Evolutionary conservation across 2,797 vertebrate genomes (phyloP), one percentile per base, ranked within the genome.

Genomic region (Gorsachius magnificus): DNA sequence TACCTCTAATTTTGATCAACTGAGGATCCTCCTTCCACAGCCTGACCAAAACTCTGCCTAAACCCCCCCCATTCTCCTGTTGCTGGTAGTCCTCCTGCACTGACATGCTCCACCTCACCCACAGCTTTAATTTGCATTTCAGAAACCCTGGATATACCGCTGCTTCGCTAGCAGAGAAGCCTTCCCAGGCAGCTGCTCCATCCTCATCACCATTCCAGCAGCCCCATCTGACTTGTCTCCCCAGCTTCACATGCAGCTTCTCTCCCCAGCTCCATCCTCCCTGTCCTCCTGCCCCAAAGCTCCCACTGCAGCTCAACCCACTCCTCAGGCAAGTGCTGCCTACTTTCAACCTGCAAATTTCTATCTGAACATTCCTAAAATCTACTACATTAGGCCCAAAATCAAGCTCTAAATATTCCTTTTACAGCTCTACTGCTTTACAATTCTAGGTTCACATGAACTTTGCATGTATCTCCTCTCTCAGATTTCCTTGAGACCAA

Each of bases 181-280:
- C 66, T 48, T 51, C 35, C 50, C 33, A 38, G 35, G 35, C 53
- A 78, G 74, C 70, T 58, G 68, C 35, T 79, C 43, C 76, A 22
- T 36, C 61, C 66, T 58, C n/a, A 13, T 15, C 66, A 51, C 16
- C 17, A 1, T 43, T 68, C 63, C 48, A 61, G 38, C 53, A 75
- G 53, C 53, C 54, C 51, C 48, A 31, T 11, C 5, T 11, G 6
- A 43, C 71, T 10, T 51, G 22, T n/a, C 35, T 26, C 41, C 33
- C 43, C 11, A 8, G 8, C 46, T 43, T 26, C 41, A 69, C 0
- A 0, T 2, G 11, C 1, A 3, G 24, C 7, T 60, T 43, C 35
- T 38, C 19, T 5, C 17, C 2, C 10, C 13, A 35, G 75, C 50
- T 75, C 36, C 36, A 57, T 16, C 17, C n/a, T 64, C 16, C 38